A percentile compares a stretch with the other conserved stretches of the same genome.
phyloP scores from a whole-genome alignment of 1,140 invertebrate species.

The Drosophila oshimai region DNA sequence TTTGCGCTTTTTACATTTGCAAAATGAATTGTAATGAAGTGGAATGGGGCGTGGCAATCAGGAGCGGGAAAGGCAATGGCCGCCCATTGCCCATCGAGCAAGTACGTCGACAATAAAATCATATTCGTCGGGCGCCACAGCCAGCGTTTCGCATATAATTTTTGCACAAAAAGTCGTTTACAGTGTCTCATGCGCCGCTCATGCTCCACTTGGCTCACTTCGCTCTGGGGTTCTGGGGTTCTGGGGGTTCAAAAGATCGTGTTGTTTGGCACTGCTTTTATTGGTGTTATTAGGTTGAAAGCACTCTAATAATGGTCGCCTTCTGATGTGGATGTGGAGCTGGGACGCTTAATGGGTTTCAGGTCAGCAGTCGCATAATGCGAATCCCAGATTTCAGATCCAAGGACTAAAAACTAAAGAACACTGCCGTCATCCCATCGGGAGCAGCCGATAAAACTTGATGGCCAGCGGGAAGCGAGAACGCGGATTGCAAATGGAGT shows the following conservation, averaged over 20 bases:
- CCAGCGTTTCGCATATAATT: slow-evolving; percentile 63
- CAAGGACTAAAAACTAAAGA: no score
- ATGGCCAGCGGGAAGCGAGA: slow-evolving; percentile 13
- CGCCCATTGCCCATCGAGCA: slow-evolving; percentile 35
- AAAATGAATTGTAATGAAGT: slow-evolving; percentile 79
- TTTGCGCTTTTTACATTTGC: slow-evolving; percentile 73
- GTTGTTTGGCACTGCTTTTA: slow-evolving; percentile 70
- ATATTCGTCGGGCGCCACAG: slow-evolving; percentile 77
- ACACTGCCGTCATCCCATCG: background rate
- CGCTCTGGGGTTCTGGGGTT: background rate
- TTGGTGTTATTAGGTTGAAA: slow-evolving; percentile 80
- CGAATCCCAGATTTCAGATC: slow-evolving; percentile 68
- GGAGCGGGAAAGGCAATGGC: slow-evolving; percentile 42
- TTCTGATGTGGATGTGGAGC: slow-evolving; percentile 59
- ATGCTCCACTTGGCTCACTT: slow-evolving; percentile 27
- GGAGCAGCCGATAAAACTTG: slow-evolving; percentile 47
- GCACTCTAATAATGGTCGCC: slow-evolving; percentile 67
- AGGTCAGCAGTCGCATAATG: slow-evolving; percentile 73
- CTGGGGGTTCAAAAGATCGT: slow-evolving; percentile 3
- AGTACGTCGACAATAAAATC: slow-evolving; percentile 73
- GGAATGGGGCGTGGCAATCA: slow-evolving; percentile 52
- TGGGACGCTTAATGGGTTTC: slow-evolving; percentile 72
- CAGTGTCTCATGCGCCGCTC: slow-evolving; percentile 57
- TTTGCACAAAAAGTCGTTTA: slow-evolving; percentile 65
- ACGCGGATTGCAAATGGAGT: slow-evolving; percentile 29